A percentile compares a stretch with the other conserved stretches of the same genome.
These are phyloP conservation scores for Paramuricea clavata DNA, from an alignment of 92 coral and sea anemone genomes.

Conservation along the genomic window DNA sequence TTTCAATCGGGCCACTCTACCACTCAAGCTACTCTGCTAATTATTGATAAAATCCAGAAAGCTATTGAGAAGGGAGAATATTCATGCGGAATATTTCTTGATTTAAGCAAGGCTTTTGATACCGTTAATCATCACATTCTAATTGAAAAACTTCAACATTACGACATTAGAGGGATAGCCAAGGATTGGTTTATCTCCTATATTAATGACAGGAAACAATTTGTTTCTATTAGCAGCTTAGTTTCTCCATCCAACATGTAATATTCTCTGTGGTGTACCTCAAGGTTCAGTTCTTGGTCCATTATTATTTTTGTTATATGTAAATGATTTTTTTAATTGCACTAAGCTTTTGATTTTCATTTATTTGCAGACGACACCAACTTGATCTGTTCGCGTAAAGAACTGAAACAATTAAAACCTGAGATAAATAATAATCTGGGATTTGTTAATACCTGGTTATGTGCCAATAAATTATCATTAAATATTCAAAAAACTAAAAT, in stretches of 20 bases:
- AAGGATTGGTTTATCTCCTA: constrained; percentile 15
- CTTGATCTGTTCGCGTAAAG: constrained; percentile 37
- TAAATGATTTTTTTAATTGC: too few species aligned
- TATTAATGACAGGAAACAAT: constrained; percentile 8
- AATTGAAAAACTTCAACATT: constrained; percentile 10
- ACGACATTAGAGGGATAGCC: constrained; percentile 4
- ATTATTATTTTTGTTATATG: too few species aligned
- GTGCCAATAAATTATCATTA: background rate
- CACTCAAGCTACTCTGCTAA: constrained; percentile 8
- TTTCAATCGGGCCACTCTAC: constrained; percentile 2
- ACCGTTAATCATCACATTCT: background rate
- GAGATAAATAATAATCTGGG: constrained; percentile 33
- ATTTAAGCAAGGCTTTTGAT: too few species aligned
- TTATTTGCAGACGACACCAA: constrained; percentile 54
- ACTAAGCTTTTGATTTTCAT: constrained; percentile 43
- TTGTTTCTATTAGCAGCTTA: background rate
- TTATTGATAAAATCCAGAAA: too few species aligned
- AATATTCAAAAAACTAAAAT: background rate
- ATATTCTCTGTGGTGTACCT: too few species aligned
- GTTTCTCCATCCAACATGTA: background rate
- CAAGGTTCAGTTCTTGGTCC: too few species aligned
- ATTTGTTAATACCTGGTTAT: constrained; percentile 46
- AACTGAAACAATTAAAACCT: constrained; percentile 38
- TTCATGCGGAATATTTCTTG: constrained; percentile 1
- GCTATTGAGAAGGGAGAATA: constrained; percentile 5